Evolutionary conservation across 2,888 invertebrate genomes (phyloP), one percentile per base, ranked within the genome.

Genomic region (Pollenia labialis): DNA sequence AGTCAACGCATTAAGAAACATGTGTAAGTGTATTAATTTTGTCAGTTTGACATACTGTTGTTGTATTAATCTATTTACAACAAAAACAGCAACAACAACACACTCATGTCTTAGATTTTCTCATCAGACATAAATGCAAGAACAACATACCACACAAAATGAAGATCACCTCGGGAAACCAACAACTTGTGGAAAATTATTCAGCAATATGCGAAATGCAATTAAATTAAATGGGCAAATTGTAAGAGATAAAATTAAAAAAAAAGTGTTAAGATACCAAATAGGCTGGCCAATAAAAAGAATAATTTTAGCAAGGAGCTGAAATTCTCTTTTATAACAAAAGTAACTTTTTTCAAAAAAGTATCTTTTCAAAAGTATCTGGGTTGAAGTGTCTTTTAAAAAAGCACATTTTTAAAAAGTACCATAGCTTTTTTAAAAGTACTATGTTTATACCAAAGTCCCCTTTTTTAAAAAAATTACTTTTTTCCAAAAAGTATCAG

Each of bases 1-100:
- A 83, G 76, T 76, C 64, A 69, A 76, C 76, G 80, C 86, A 80
- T 86, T 86, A 80, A 52, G 80, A 80, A 86, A 80, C 86, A 86
- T 86, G 74, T 83, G 82, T 80, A 79, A 80, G 72, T 56, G 85
- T 75, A 86, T 86, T 86, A 82, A 80, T 68, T 69, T 75, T 86
- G 86, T 83, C 82, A 86, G 69, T 79, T 75, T 80, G 82, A 83
- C 86, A 82, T 76, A 80, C 50, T 71, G 74, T 82, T 64, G 64
- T 66, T 64, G 64, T 66, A 56, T 66, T 74, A 71, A 58, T 60
- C 64, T 81, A 72, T 48, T 56, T 74, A 72, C 72, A 81, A 56
- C 46, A 40, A 23, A 32, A 56, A 14, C n/a, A 14, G 12, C 46
- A 42, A 16, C 12, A 9, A 46, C 14, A 23, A 14, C 40, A 54